Conservation (phyloP, 2,113 vertebrate species). For the Rhabdornis inornatus region DNA sequence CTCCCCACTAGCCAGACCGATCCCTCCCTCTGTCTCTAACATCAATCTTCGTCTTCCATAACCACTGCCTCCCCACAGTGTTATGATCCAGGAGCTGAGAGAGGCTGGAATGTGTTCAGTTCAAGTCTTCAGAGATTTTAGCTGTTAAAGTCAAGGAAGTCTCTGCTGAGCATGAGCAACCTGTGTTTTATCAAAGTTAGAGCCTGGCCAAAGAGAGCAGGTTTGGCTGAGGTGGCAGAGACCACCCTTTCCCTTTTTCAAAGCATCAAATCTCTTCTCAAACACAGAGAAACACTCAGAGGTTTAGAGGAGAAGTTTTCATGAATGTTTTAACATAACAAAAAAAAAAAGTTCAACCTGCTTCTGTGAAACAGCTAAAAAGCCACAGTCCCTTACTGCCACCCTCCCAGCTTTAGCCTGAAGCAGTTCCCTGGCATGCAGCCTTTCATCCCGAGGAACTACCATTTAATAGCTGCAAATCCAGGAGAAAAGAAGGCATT, state of each 20-base stretch:
- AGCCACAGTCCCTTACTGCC: neutral
- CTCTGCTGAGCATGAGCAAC: neutral
- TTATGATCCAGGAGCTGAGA: neutral
- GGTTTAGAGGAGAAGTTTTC: neutral
- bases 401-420: neutral
- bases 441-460: neutral
- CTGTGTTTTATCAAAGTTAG: neutral
- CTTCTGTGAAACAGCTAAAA: neutral
- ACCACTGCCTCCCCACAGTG: neutral
- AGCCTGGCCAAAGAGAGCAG: neutral
- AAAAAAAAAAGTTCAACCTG: neutral
- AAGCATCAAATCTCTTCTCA: neutral
- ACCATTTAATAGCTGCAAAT: neutral
- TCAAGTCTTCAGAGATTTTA: neutral
- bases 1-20: neutral
- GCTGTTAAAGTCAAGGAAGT: neutral
- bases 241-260: fast-evolving
- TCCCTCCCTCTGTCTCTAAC: neutral
- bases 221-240: neutral
- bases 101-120: neutral
- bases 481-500: neutral
- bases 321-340: neutral
- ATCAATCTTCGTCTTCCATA: neutral
- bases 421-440: neutral
- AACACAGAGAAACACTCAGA: neutral